Percentiles rank a stretch among this genome's conserved stretches.
phyloP scores from a whole-genome alignment of 2,888 invertebrate species.

The Abrostola triplasia region DNA sequence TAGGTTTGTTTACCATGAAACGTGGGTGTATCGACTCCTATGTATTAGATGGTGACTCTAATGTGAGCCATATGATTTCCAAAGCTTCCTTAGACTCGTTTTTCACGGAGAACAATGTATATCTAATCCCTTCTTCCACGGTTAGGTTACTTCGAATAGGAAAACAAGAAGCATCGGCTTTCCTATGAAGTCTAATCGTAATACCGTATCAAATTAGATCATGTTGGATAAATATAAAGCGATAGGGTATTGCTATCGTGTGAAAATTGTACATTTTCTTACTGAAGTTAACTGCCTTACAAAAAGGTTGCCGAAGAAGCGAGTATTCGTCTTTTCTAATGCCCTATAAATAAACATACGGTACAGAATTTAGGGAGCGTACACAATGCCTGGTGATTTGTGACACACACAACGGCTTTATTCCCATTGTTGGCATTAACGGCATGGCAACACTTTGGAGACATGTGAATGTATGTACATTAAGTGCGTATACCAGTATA shows the following conservation, averaged over 20 bases:
- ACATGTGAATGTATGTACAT: background rate
- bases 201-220: conserved; percentile 10
- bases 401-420: conserved; percentile 2
- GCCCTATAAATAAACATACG: conserved; percentile 83
- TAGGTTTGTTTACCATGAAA: too few relatives aligned
- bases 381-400: conserved; percentile 40
- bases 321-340: conserved; percentile 80
- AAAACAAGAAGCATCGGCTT: too few relatives aligned
- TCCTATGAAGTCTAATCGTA: too few relatives aligned
- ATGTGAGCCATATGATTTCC: too few relatives aligned
- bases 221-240: conserved; percentile 11
- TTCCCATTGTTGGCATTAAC: conserved; percentile 4
- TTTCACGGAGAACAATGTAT: too few relatives aligned
- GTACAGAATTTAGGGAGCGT: conserved; percentile 56
- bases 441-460: background rate
- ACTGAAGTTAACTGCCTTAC: conserved; percentile 61
- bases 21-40: too few relatives aligned
- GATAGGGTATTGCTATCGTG: conserved; percentile 15
- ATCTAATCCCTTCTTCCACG: too few relatives aligned
- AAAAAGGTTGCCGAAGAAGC: conserved; percentile 63
- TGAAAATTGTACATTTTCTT: conserved; percentile 60
- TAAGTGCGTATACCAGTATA: too few relatives aligned
- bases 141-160: too few relatives aligned
- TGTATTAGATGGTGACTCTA: too few relatives aligned
- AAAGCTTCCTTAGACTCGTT: too few relatives aligned